Conservation (phyloP, 1,140 invertebrate genomes). For the Dolichoris vasculosae region DNA sequence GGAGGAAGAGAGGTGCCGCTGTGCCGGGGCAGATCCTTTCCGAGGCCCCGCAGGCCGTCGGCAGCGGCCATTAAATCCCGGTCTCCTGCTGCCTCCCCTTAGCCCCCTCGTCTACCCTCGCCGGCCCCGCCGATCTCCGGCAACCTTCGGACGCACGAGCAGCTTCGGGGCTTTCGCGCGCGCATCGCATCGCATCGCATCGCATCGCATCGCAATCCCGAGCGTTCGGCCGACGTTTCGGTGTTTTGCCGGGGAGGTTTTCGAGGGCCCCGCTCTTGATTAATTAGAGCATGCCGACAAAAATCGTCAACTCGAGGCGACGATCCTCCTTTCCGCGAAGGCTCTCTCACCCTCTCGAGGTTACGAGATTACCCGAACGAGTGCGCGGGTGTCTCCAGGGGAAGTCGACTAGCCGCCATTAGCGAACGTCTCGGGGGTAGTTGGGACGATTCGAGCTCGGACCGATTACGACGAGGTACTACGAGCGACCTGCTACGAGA, state of each 20-base stretch:
- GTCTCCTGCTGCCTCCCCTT: conserved; percentile 19
- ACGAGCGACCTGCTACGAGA: not conserved
- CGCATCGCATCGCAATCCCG: no score
- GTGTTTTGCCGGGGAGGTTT: no score
- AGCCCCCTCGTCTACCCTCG: no score
- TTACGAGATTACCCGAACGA: no score
- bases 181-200: no score
- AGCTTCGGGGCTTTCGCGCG: not conserved
- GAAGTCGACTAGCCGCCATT: not conserved
- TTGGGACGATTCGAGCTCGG: not conserved
- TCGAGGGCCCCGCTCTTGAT: no score
- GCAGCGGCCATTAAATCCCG: conserved; percentile 42
- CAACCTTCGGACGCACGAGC: not conserved
- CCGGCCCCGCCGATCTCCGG: not conserved
- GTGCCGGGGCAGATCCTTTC: conserved; percentile 36
- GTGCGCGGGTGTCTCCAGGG: no score
- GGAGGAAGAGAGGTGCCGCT: conserved; percentile 16
- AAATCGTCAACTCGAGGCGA: no score
- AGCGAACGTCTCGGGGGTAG: not conserved
- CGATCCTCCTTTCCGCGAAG: no score
- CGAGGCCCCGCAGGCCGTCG: conserved; percentile 12
- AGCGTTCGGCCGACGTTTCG: no score
- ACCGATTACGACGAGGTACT: not conserved
- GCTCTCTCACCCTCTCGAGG: no score
- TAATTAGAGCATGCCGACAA: no score